Percentiles rank a stretch among this genome's conserved stretches.
Conservation (phyloP, 2,797 vertebrate genomes). For the Champsocephalus esox region DNA sequence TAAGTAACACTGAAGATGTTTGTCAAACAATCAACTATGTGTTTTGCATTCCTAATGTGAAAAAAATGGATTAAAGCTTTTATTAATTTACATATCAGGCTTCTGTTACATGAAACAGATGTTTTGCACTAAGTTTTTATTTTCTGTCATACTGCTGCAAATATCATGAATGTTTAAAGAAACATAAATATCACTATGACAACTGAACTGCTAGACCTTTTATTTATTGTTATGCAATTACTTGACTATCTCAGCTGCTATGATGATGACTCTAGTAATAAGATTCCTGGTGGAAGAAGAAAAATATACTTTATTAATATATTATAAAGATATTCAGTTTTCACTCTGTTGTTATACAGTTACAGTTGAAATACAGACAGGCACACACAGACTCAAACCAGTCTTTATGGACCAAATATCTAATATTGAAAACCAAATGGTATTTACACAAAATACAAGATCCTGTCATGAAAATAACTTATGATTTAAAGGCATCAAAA, state of each 20-base stretch:
- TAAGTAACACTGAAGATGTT: conserved; percentile 3
- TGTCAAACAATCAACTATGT: conserved; percentile 1
- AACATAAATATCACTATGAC: conserved; percentile 14
- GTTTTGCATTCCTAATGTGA: conserved; percentile 18
- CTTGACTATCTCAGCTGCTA: not conserved
- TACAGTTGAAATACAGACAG: too few relatives aligned
- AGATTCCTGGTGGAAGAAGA: not conserved
- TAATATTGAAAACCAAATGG: not conserved
- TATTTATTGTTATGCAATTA: conserved; percentile 33
- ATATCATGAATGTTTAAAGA: conserved; percentile 35
- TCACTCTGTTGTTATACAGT: too few relatives aligned
- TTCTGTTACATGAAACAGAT: conserved; percentile 46
- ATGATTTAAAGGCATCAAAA: conserved; percentile 1
- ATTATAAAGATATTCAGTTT: too few relatives aligned
- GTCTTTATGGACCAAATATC: too few relatives aligned
- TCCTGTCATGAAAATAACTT: conserved; percentile 6
- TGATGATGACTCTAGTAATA: not conserved
- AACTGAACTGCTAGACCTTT: conserved; percentile 29
- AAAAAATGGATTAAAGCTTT: conserved; percentile 12
- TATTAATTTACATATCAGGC: conserved; percentile 4
- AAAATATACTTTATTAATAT: too few relatives aligned
- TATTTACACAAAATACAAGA: not conserved
- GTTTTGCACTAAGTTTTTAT: conserved; percentile 44
- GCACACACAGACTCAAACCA: too few relatives aligned
- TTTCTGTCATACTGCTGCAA: conserved; percentile 22